Conservation (phyloP, 2,888 invertebrate species). For the Drosophila pegasa region DNA sequence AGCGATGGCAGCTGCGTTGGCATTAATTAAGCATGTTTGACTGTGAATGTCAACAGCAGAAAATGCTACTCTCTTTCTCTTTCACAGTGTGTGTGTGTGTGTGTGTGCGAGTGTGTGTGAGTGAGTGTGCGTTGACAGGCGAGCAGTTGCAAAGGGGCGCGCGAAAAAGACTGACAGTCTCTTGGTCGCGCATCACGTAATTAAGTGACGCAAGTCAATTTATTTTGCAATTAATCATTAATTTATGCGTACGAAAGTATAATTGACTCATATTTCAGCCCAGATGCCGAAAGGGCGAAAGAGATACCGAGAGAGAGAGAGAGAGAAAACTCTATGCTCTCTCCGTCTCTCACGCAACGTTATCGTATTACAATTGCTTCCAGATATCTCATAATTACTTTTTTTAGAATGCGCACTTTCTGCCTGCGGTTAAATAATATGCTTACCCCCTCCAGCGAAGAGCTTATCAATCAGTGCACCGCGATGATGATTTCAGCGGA, state of each 20-base stretch:
- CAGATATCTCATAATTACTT: constrained; percentile 30
- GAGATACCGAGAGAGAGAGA: neutral
- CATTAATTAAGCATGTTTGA: constrained; percentile 82
- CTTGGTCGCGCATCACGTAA: constrained; percentile 60
- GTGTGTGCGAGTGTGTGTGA: constrained; percentile 33
- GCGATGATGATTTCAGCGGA: constrained; percentile 1
- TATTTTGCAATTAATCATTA: constrained; percentile 83
- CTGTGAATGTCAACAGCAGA: constrained; percentile 79
- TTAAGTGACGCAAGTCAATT: constrained; percentile 83
- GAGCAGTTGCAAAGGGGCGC: constrained; percentile 35
- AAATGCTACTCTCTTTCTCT: constrained; percentile 33
- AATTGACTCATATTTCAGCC: constrained; percentile 77
- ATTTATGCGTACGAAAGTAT: constrained; percentile 79
- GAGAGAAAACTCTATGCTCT: neutral
- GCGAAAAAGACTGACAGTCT: constrained; percentile 46
- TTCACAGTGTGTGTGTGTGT: constrained; percentile 14
- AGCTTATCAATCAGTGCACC: constrained; percentile 1
- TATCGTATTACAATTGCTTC: constrained; percentile 47
- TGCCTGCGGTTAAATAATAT: constrained; percentile 16
- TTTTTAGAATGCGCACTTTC: constrained; percentile 17
- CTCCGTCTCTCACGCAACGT: neutral
- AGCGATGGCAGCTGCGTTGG: constrained; percentile 62
- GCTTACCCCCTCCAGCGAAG: constrained; percentile 1
- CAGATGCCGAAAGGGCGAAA: constrained; percentile 28
- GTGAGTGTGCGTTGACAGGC: constrained; percentile 62